Conservation (phyloP, 2,797 vertebrate genomes). For the Arrhamphus sclerolepis region DNA sequence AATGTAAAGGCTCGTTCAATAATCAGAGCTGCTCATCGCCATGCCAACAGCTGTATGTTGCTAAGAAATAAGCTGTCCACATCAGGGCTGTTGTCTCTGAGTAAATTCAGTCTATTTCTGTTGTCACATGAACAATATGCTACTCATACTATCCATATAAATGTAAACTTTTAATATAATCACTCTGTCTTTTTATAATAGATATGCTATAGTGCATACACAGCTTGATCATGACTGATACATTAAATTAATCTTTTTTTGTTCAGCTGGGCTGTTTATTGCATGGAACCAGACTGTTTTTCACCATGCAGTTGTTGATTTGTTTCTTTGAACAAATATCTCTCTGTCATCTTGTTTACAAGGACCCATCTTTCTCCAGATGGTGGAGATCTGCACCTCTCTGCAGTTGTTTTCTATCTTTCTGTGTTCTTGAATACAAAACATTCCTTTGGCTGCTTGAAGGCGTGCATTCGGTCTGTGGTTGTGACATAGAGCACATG, state of each 20-base stretch:
- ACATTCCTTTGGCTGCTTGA: conserved; percentile 45
- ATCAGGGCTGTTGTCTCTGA: background rate
- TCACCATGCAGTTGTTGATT: conserved; percentile 5
- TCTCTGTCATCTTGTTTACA: conserved; percentile 25
- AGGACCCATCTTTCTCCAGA: conserved; percentile 6
- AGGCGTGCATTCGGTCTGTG: conserved; percentile 30
- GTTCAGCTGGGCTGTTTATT: background rate
- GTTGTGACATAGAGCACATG: conserved; percentile 31
- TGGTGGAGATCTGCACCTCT: conserved; percentile 8
- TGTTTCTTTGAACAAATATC: conserved; percentile 9
- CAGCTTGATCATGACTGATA: background rate
- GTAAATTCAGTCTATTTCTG: background rate
- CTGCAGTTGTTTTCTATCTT: conserved; percentile 22
- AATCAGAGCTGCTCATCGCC: conserved; percentile 24
- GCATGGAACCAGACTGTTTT: conserved; percentile 21
- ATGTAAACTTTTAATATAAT: background rate
- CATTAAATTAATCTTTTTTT: conserved; percentile 3
- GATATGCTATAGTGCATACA: no score
- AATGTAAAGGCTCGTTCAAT: background rate
- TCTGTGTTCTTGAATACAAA: conserved; percentile 25
- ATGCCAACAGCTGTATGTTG: conserved; percentile 33
- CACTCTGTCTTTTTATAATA: no score
- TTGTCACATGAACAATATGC: background rate
- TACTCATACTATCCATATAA: background rate
- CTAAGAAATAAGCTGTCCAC: conserved; percentile 20